Conservation (phyloP, 2,888 invertebrate genomes). For the Nomada goodeniana region DNA sequence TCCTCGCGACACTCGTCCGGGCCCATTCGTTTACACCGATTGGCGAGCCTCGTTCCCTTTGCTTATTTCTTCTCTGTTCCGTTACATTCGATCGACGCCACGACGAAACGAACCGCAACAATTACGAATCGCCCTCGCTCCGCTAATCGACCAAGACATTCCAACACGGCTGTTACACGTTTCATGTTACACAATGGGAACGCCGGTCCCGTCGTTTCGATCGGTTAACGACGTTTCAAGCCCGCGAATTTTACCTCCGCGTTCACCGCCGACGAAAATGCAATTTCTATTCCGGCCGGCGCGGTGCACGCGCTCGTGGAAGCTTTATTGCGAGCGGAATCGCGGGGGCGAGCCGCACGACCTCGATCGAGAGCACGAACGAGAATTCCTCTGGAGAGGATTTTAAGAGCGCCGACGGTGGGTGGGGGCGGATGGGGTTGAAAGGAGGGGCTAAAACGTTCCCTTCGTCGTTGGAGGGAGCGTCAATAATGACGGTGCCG, state of each 20-base stretch:
- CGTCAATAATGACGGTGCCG: constrained; percentile 77
- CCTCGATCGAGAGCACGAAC: constrained; percentile 57
- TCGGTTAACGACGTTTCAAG: constrained; percentile 46
- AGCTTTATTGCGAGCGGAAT: constrained; percentile 59
- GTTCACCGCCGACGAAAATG: constrained; percentile 24
- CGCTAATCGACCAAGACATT: background rate
- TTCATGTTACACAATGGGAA: constrained; percentile 50
- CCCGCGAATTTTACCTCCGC: constrained; percentile 47
- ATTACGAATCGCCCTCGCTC: background rate
- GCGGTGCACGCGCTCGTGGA: constrained; percentile 33
- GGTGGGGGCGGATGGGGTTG: constrained; percentile 17
- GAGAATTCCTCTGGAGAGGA: constrained; percentile 65
- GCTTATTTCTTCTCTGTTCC: too few species aligned
- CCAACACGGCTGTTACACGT: constrained; percentile 42
- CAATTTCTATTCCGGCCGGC: constrained; percentile 57
- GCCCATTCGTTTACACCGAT: too few species aligned
- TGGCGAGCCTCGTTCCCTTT: too few species aligned
- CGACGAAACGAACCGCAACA: too few species aligned
- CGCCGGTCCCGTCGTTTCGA: constrained; percentile 34
- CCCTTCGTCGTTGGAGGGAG: constrained; percentile 49
- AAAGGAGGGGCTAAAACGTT: constrained; percentile 31
- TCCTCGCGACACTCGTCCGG: too few species aligned
- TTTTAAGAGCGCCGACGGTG: constrained; percentile 39
- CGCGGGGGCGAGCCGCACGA: constrained; percentile 33
- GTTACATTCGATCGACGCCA: too few species aligned